A percentile compares a stretch with the other conserved stretches of the same genome.
Conservation (phyloP, 2,888 invertebrate species). For the Troides oblongomaculatus region DNA sequence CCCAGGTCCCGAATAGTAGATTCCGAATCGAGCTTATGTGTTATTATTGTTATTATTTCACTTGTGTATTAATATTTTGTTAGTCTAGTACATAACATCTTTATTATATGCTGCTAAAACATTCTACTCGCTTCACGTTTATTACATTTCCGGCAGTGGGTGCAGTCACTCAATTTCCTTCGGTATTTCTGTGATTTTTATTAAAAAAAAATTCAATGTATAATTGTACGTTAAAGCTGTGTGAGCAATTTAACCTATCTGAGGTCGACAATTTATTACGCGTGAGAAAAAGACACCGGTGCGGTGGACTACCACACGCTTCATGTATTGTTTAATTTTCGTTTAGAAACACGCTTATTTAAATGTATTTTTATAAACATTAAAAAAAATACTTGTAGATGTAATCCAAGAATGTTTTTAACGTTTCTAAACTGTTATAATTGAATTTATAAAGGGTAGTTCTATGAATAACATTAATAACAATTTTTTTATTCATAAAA, state of each 20-base stretch:
- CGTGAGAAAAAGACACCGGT: constrained; percentile 9
- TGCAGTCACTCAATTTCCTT: not conserved
- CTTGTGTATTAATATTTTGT: too few relatives aligned
- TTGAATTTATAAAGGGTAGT: not conserved
- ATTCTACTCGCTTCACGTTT: too few relatives aligned
- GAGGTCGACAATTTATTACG: constrained; percentile 2
- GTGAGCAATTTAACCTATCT: constrained; percentile 10
- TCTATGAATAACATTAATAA: too few relatives aligned
- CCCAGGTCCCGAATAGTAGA: too few relatives aligned
- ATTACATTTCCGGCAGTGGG: too few relatives aligned
- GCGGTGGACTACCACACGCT: not conserved
- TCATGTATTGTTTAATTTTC: constrained; percentile 7
- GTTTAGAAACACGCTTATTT: constrained; percentile 11
- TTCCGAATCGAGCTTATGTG: too few relatives aligned
- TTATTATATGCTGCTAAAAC: too few relatives aligned
- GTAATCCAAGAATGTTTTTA: not conserved
- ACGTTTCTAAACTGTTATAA: not conserved
- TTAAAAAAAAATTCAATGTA: constrained; percentile 1
- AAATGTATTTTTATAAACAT: not conserved
- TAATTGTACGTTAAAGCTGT: constrained; percentile 2
- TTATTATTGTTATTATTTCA: too few relatives aligned
- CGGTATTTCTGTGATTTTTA: not conserved
- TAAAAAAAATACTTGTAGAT: not conserved
- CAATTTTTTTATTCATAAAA: too few relatives aligned
- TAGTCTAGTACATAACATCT: too few relatives aligned